phyloP scores from a whole-genome alignment of 2,888 invertebrate genomes.

The Pachliopta kotzebuea region DNA sequence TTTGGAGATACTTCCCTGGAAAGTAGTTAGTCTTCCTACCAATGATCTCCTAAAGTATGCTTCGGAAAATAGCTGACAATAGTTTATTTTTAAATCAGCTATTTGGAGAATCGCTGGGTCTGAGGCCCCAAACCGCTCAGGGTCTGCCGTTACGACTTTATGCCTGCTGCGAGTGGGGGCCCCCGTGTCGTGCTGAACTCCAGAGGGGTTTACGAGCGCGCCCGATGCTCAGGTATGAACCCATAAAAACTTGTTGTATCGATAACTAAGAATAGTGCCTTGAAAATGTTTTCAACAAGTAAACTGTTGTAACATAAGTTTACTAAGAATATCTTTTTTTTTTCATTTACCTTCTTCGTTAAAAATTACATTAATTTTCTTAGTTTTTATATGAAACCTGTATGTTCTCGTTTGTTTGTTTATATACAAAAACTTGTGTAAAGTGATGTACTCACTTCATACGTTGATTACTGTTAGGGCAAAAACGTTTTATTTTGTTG shows the following conservation, averaged over 20 bases:
- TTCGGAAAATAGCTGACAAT: constrained; percentile 6
- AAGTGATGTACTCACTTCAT: too few species aligned
- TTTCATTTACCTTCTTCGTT: too few species aligned
- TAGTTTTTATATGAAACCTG: too few species aligned
- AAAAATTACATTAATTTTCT: too few species aligned
- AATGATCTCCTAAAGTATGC: not conserved
- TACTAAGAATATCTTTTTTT: too few species aligned
- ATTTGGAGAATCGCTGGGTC: constrained; percentile 10
- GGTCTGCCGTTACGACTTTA: constrained; percentile 19
- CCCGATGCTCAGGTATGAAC: constrained; percentile 21
- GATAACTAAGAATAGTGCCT: constrained; percentile 15
- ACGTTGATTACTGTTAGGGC: too few species aligned
- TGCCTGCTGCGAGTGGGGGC: not conserved
- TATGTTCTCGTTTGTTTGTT: too few species aligned
- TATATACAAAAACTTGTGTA: too few species aligned
- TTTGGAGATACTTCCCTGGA: too few species aligned
- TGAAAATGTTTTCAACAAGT: constrained; percentile 25
- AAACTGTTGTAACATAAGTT: not conserved
- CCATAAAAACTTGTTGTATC: constrained; percentile 25
- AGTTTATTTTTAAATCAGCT: constrained; percentile 14
- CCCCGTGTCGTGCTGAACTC: constrained; percentile 25
- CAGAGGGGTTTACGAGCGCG: constrained; percentile 35
- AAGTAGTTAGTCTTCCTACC: not conserved
- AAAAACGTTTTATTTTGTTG: too few species aligned
- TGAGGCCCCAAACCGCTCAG: constrained; percentile 18